phyloP scores from a whole-genome alignment of 2,888 invertebrate species.

The Graphium colonna region DNA sequence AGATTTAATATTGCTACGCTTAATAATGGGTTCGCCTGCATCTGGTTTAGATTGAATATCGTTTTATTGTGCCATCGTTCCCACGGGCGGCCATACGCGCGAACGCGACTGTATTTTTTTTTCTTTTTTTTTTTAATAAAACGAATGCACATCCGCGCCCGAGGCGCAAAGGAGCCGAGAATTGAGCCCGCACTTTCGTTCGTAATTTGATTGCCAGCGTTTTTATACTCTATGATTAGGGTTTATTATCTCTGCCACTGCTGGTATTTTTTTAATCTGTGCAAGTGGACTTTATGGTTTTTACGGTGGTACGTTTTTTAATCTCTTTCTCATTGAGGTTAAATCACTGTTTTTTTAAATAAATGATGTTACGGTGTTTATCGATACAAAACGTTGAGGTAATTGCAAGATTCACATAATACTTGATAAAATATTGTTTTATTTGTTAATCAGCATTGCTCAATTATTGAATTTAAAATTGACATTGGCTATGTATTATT shows the following conservation, averaged over 20 bases:
- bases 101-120: slow-evolving; percentile 49
- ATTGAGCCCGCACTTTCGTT: slow-evolving; percentile 56
- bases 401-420: background rate
- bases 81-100: slow-evolving; percentile 65
- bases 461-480: too few relatives aligned
- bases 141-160: slow-evolving; percentile 60
- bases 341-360: slow-evolving; percentile 68
- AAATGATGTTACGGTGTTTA: slow-evolving; percentile 39
- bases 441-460: too few relatives aligned
- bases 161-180: slow-evolving; percentile 55
- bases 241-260: slow-evolving; percentile 55
- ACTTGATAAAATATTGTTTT: background rate
- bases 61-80: slow-evolving; percentile 61
- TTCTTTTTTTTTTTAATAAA: slow-evolving; percentile 41
- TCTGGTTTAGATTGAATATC: slow-evolving; percentile 41
- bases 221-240: slow-evolving; percentile 60
- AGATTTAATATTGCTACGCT: background rate
- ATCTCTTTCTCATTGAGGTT: slow-evolving; percentile 51
- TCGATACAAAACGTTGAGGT: background rate
- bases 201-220: slow-evolving; percentile 61
- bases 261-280: slow-evolving; percentile 41
- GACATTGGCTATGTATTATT: too few relatives aligned
- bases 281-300: too few relatives aligned
- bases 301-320: slow-evolving; percentile 21
- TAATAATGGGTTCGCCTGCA: slow-evolving; percentile 14